A percentile compares a stretch with the other conserved stretches of the same genome.
Evolutionary conservation across 2,888 invertebrate genomes (phyloP).

Genomic region (Dicycla oo): DNA sequence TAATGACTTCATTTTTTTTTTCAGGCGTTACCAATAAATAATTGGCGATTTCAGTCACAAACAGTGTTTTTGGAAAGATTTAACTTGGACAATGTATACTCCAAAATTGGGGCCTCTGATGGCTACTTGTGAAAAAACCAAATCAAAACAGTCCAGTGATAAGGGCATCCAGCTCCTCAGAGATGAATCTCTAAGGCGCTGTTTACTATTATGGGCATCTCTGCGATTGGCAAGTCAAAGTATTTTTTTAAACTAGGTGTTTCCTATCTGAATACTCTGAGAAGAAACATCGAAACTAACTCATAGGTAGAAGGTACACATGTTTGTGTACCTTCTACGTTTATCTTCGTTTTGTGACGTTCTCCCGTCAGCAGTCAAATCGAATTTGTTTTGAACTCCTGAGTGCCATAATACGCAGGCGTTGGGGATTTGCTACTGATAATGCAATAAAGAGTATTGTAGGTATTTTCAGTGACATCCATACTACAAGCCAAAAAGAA

Average conservation of each 20-base stretch:
- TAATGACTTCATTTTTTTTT: not conserved
- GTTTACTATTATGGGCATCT: constrained; percentile 19
- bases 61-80: not conserved
- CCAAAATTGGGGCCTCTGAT: not conserved
- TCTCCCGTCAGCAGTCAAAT: not conserved
- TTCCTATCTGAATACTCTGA: not conserved
- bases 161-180: too few relatives aligned
- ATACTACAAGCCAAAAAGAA: too few relatives aligned
- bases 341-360: too few relatives aligned
- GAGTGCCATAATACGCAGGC: not conserved
- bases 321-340: too few relatives aligned
- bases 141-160: not conserved
- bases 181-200: not conserved
- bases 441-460: too few relatives aligned
- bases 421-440: not conserved
- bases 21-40: not conserved
- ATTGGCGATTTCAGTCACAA: not conserved
- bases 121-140: not conserved
- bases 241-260: not conserved
- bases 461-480: too few relatives aligned
- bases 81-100: constrained; percentile 3
- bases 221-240: constrained; percentile 29
- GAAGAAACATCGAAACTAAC: not conserved
- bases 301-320: not conserved
- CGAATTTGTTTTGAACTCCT: not conserved